These are phyloP conservation scores for Schlechtendalia chinensis DNA, from an alignment of 1,140 invertebrate genomes.

Conservation along the genomic window DNA sequence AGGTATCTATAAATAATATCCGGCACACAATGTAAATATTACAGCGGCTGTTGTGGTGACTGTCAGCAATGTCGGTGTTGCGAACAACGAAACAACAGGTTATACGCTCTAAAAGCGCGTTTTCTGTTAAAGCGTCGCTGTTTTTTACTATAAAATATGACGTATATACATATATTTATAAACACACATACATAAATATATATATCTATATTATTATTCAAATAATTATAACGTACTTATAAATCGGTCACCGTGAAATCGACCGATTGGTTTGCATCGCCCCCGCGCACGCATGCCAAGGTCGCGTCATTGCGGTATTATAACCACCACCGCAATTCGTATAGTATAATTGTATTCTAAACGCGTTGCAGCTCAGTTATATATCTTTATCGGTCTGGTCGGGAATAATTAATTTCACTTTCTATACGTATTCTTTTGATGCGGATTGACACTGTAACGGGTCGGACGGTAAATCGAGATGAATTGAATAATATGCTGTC, in stretches of 20 bases:
- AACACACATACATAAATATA: background rate
- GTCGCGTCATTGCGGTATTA: background rate
- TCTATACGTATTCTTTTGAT: background rate
- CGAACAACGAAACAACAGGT: conserved; percentile 7
- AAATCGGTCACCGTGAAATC: conserved; percentile 8
- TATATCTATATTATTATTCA: no score
- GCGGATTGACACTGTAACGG: background rate
- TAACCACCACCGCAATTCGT: no score
- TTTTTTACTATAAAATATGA: background rate
- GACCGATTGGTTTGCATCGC: background rate
- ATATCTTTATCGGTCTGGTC: background rate
- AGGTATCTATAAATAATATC: background rate
- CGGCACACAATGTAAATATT: background rate
- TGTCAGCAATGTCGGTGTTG: no score
- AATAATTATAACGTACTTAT: background rate
- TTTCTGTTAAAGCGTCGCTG: background rate
- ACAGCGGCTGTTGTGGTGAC: background rate
- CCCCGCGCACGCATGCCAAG: conserved; percentile 4
- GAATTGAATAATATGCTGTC: background rate
- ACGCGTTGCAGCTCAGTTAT: background rate
- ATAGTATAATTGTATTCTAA: conserved; percentile 12
- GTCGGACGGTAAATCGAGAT: background rate
- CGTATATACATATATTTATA: background rate
- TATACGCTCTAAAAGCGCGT: conserved; percentile 19
- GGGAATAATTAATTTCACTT: conserved; percentile 21